Percentiles rank a stretch among this genome's conserved stretches.
phyloP scores from a whole-genome alignment of 2,113 vertebrate species.

The Leucosticte australis region DNA sequence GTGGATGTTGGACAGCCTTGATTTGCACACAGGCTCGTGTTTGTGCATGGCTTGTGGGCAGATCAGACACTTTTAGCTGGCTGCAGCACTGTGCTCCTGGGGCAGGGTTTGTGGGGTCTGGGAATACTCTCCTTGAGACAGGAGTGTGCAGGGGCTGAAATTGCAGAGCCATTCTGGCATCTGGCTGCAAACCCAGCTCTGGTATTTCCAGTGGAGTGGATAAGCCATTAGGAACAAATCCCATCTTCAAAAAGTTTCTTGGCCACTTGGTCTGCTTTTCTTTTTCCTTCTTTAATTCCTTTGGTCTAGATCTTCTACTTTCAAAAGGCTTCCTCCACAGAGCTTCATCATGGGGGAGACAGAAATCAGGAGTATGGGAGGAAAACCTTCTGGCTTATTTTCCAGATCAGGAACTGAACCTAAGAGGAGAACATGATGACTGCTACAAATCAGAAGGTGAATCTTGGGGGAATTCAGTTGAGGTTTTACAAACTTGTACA shows the following conservation, averaged over 20 bases:
- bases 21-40: not conserved
- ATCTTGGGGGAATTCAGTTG: not conserved
- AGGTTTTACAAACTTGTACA: not conserved
- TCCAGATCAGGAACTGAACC: not conserved
- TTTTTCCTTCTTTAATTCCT: not conserved
- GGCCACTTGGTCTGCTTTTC: not conserved
- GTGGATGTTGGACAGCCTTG: not conserved
- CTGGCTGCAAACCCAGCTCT: not conserved
- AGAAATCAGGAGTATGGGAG: not conserved
- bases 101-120: rapidly evolving
- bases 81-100: not conserved
- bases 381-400: not conserved
- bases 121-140: not conserved
- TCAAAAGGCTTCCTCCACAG: not conserved
- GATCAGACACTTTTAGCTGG: not conserved
- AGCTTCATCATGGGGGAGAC: not conserved
- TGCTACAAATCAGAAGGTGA: not conserved
- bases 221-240: not conserved
- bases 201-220: not conserved
- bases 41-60: rapidly evolving
- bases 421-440: not conserved
- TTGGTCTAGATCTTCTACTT: not conserved
- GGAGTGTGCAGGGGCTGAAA: not conserved
- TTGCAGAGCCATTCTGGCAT: not conserved
- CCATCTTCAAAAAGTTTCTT: not conserved